phyloP scores from a whole-genome alignment of 2,797 vertebrate species.

The Myripristis jacobus region DNA sequence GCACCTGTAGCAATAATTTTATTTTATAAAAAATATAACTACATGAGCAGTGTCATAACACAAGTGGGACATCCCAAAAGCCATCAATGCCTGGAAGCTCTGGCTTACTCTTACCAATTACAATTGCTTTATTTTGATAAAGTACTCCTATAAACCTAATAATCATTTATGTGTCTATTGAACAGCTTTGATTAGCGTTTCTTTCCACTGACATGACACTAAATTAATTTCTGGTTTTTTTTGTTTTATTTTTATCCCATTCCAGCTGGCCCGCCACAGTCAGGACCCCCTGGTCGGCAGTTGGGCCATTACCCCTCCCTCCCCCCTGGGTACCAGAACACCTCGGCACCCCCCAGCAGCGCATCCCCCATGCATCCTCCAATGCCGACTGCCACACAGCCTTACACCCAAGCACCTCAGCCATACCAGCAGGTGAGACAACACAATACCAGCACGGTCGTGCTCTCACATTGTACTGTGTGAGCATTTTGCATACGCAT shows the following conservation, averaged over 20 bases:
- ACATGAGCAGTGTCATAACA: too few species aligned
- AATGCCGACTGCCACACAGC: slow-evolving; percentile 82
- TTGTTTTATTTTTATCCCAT: too few species aligned
- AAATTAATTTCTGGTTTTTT: slow-evolving; percentile 21
- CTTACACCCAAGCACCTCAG: slow-evolving; percentile 86
- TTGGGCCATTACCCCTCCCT: slow-evolving; percentile 91
- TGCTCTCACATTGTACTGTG: background rate
- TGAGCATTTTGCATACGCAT: background rate
- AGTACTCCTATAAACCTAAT: too few species aligned
- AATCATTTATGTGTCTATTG: too few species aligned
- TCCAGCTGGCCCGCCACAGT: slow-evolving; percentile 82
- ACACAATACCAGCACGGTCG: too few species aligned
- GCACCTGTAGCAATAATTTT: too few species aligned
- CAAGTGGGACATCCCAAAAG: too few species aligned
- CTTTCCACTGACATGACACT: background rate
- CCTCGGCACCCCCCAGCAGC: slow-evolving; percentile 69
- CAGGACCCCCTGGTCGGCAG: slow-evolving; percentile 82
- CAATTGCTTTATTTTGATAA: too few species aligned
- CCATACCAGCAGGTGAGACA: slow-evolving; percentile 89
- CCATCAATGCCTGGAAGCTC: too few species aligned
- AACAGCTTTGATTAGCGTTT: too few species aligned
- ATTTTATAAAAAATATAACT: too few species aligned
- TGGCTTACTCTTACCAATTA: too few species aligned
- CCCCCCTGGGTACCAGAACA: slow-evolving; percentile 92
- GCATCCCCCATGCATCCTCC: slow-evolving; percentile 79